These are phyloP conservation scores for Peromyscus californicus DNA, from an alignment of 2,113 vertebrate species.

Conservation along the genomic window DNA sequence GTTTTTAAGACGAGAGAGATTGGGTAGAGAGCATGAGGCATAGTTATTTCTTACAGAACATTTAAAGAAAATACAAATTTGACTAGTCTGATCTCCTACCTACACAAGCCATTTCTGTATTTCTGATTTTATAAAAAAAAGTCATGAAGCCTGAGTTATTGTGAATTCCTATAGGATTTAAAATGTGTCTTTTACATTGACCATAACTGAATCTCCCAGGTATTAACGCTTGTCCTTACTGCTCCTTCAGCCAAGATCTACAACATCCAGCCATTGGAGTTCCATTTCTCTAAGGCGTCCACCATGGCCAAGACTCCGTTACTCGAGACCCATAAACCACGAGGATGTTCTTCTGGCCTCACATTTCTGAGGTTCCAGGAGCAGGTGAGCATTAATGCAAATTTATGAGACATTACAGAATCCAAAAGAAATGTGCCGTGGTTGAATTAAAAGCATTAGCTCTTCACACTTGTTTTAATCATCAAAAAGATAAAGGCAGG, in stretches of 20 bases:
- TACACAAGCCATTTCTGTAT: not conserved
- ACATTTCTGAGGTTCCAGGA: slow-evolving; percentile 70
- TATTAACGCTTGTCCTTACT: slow-evolving; percentile 44
- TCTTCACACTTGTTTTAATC: slow-evolving; percentile 73
- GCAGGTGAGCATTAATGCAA: slow-evolving; percentile 50
- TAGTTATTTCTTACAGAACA: not conserved
- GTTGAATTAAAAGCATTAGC: slow-evolving; percentile 57
- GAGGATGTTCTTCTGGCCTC: slow-evolving; percentile 10
- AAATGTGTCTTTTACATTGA: slow-evolving; percentile 14
- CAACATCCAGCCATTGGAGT: not conserved
- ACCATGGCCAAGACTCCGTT: not conserved
- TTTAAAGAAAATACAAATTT: slow-evolving; percentile 50
- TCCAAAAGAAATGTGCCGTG: not conserved
- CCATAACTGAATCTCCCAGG: not conserved
- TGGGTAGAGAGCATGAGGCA: not conserved
- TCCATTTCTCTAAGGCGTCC: slow-evolving; percentile 17
- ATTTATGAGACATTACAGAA: slow-evolving; percentile 73
- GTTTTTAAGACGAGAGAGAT: not conserved
- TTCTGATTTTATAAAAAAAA: not conserved
- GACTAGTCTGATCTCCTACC: not conserved
- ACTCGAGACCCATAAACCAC: not conserved
- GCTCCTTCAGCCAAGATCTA: not conserved
- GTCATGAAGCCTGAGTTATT: slow-evolving; percentile 22
- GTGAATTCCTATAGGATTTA: slow-evolving; percentile 58
- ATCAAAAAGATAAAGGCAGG: not conserved